Evolutionary conservation across 1,140 invertebrate genomes (phyloP), one percentile per base, ranked within the genome.

Genomic region (Arctopsyche grandis): DNA sequence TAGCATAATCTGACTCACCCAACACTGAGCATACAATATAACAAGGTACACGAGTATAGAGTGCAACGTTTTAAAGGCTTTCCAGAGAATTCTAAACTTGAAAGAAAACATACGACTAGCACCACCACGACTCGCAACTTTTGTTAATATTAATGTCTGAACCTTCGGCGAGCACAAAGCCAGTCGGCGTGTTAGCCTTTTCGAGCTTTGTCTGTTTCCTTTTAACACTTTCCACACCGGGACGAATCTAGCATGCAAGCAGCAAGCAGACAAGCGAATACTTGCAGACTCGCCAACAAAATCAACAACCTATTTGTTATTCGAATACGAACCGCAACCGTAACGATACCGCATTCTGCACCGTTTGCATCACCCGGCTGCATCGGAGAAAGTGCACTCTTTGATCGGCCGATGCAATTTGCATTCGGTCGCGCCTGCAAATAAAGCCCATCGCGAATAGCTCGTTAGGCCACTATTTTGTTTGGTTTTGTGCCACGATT

Each of bases 401-500:
- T 71, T 71, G 69, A 71, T 71, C 69, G 38, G 38, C 19, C 69
- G 38, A 48, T 66, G 60, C 58, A 76, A 66, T 76, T 66, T 76
- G 22, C 75, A 66, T 76, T 76, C 60, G 75, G 43, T 63, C 16
- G 56, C 24, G 56, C 24, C 52, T 22, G 52, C 56, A 29, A 75
- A 63, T 56, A 16, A 66, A 43, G 63, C 63, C 19, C 75, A 63
- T 63, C 26, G 9, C 75, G 75, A 16, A 63, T 76, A 29, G 56
- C 75, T 76, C 75, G 75, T 76, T 76, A 76, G 14, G 58, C 43
- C 9, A 56, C 14, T 66, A 9, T 19, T 12, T 10, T 66, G 21
- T 24, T 29, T 24, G 1, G 70, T 22, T 46, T 52, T 74, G 46
- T 74, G 3, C 38, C 21, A 16, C 21, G 10, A 38, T 38, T 38